Base-by-base conservation (phyloP, 1,140 invertebrate species). In the Megalonaias nervosa region DNA sequence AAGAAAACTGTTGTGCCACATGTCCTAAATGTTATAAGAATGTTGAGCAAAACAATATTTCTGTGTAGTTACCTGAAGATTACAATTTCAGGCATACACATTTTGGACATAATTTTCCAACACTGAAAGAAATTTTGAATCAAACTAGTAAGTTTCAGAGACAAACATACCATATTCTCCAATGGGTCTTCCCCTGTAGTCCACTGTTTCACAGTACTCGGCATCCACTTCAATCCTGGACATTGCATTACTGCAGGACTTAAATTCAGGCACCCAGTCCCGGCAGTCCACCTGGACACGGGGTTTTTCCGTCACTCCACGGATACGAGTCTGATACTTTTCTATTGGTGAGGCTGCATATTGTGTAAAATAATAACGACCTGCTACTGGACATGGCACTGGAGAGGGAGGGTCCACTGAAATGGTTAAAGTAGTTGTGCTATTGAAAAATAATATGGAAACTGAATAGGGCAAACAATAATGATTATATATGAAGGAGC, bases 201-300 rank as follows among this genome's bases (percentile, higher is more conserved):
- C 97, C 6, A 99, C 97, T n/a, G 96, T 96, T 11, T 98, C 92
- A 89, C 98, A 99, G 84, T 98, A 98, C 80, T 96, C 97, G 86
- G 97, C 97, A 91, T 99, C 97, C 64, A 99, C 95, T 23, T 94
- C 93, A 82, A 98, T 94, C 88, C 96, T 96, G 87, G 98, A 98
- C 87, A 98, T 96, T 89, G 98, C 97, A 4, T 94, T 94, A 91
- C 96, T 96, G 88, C 90, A 91, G 0, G 87, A 89, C 81, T 90
- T 90, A 85, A 99, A 96, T 91, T 99, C 97, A 0, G 97, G 97
- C 80, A 98, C 96, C 84, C 97, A 97, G 86, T 97, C 92, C 91
- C 97, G 96, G 88, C 97, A 99, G 87, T 97, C 96, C 74, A 96
- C 94, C 89, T 97, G 97, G 5, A 97, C 96, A 83, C 97, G 93